Base-by-base conservation (phyloP, 2,113 vertebrate species). In the Notiomystis cincta region DNA sequence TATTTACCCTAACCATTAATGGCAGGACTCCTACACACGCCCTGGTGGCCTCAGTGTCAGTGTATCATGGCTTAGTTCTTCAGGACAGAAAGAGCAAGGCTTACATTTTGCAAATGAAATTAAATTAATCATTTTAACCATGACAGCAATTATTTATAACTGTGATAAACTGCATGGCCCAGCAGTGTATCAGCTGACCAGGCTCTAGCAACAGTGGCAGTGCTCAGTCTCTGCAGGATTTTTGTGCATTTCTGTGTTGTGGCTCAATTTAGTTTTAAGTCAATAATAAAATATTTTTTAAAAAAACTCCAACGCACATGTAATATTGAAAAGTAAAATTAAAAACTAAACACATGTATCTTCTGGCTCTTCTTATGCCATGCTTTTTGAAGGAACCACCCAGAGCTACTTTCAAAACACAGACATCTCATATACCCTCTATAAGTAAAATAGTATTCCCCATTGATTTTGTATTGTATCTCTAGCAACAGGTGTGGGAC, bases 11-110 rank as follows among this genome's bases (percentile, higher is more conserved):
- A 24, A 31, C 38, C 17, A 44, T 3, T 6, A 33, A 16, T 2
- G 23, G 30, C 64, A 45, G 35, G 19, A 58, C 38, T 47, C 50
- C 45, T 16, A 12, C 50, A 6, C 0, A 0, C 15, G 5, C 42
- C 35, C 35, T 0, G 0, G 12, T 35, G 21, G 75, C 84, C 87
- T 50, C 58, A 15, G 35, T 0, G 0, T 7, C 13, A 19, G 37
- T 5, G 4, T 16, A n/a, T 81, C 4, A 0, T 0, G 16, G 31
- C 81, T 70, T 31, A 24, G 24, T 11, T 75, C 51, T 50, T 50
- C 72, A 56, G 42, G 7, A 45, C 18, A 70, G 25, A 30, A 51
- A 37, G 7, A 42, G 8, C n/a, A 83, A 78, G 42, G 7, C 37
- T 62, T 48, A 23, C 27, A 54, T 13, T 38, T 35, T 11, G 23